phyloP scores from a whole-genome alignment of 2,797 vertebrate species.

The Malacoctenus gilli region DNA sequence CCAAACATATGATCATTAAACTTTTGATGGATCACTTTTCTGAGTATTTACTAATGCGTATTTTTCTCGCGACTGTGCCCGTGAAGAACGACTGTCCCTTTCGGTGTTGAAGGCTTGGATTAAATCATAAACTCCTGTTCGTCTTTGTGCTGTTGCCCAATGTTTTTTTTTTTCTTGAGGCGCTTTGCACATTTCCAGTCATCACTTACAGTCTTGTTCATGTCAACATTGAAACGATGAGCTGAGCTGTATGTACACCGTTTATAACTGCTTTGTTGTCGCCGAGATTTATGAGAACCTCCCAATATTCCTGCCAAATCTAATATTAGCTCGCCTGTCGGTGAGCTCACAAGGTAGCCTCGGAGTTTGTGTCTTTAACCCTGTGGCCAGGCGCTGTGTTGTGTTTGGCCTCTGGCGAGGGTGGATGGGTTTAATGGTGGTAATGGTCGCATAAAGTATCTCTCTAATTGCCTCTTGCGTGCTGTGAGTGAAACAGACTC shows the following conservation, averaged over 20 bases:
- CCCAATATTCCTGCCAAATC: constrained; percentile 23
- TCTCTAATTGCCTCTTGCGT: constrained; percentile 61
- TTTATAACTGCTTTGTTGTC: constrained; percentile 30
- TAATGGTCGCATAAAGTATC: constrained; percentile 59
- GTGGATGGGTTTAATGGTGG: constrained; percentile 57
- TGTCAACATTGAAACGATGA: constrained; percentile 18
- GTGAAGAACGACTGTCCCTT: neutral
- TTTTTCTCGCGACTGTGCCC: neutral
- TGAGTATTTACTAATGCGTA: no score
- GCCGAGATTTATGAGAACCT: constrained; percentile 30
- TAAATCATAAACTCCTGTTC: constrained; percentile 11
- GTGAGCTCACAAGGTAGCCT: constrained; percentile 30
- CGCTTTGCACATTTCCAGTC: neutral
- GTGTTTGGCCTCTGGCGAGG: constrained; percentile 53
- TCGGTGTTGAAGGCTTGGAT: constrained; percentile 8
- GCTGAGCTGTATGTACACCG: constrained; percentile 5
- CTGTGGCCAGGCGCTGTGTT: constrained; percentile 34
- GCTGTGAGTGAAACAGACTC: constrained; percentile 59
- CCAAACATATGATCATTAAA: neutral
- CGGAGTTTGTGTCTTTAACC: constrained; percentile 33
- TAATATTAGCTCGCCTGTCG: constrained; percentile 46
- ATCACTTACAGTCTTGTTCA: neutral
- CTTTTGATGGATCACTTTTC: neutral
- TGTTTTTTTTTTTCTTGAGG: constrained; percentile 18
- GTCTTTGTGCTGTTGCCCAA: constrained; percentile 13